Evolutionary conservation across 35 echinoderm and acorn worm species (phyloP).

Genomic region (Ptychodera flava): DNA sequence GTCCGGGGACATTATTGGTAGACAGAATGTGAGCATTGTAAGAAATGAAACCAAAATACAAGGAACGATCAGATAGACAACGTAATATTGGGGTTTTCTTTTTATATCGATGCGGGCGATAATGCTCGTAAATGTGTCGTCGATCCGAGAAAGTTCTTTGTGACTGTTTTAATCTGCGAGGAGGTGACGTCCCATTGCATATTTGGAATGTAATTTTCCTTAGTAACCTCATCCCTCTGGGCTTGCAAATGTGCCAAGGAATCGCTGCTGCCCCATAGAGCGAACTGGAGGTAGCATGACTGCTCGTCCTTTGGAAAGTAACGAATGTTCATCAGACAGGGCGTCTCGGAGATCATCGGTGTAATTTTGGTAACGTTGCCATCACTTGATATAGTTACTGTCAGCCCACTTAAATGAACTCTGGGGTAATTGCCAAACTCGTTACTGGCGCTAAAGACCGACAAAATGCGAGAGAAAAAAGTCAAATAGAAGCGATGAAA

Average conservation of each 20-base stretch:
- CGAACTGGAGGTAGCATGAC: background rate
- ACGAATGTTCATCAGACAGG: background rate
- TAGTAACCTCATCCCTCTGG: background rate
- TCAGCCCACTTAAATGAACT: too few relatives aligned
- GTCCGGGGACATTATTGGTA: background rate
- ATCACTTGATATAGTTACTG: too few relatives aligned
- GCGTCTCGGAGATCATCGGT: background rate
- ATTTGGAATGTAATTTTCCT: background rate
- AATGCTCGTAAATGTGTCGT: background rate
- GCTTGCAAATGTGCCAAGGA: background rate
- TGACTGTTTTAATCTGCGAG: background rate
- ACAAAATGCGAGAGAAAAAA: too few relatives aligned
- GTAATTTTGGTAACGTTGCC: background rate
- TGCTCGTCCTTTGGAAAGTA: background rate
- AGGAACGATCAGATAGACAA: background rate
- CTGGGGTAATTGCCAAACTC: too few relatives aligned
- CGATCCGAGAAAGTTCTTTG: background rate
- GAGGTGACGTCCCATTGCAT: background rate
- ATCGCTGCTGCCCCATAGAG: background rate
- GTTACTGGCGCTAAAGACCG: too few relatives aligned
- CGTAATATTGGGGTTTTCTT: background rate
- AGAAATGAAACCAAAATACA: background rate
- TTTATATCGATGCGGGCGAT: background rate
- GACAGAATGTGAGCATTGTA: background rate
- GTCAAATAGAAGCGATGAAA: too few relatives aligned